Evolutionary conservation across 1,140 invertebrate species (phyloP), one percentile per base, ranked within the genome.

Genomic region (Drosophila rufa): DNA sequence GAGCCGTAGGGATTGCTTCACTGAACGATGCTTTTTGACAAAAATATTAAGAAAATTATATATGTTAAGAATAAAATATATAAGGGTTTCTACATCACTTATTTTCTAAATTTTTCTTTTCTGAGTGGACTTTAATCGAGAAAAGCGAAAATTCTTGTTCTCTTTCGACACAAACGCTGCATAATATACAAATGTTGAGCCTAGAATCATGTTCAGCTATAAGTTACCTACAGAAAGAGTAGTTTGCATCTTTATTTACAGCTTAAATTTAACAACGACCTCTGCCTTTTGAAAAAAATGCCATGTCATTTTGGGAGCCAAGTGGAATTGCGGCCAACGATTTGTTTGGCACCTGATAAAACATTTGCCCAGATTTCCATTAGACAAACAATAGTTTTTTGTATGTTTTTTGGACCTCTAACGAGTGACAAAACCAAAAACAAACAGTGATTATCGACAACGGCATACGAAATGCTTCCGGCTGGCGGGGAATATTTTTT

Each of bases 391-490:
- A 50, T 30, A 36, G 67, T 50, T 67, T 40, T 11, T 15, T 36
- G 6, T 53, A 0, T 8, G 5, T n/a, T 30, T 62, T 36, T 75
- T 25, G 50, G n/a, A 19, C 46, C 61, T 68, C 61, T 53, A 76
- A 76, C 73, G 60, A 76, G 47, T 75, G 53, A 53, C 47, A 58
- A 56, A 56, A 80, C 42, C 27, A 53, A 17, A 53, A 61, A 17
- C 22, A 30, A n/a, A 47, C 50, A 46, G 53, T 38, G 60, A 48
- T 27, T 61, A 30, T 43, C n/a, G 64, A 67, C 64, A 19, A 67
- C 45, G 38, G 70, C 56, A 71, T 17, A 59, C 14, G 42, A 59
- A 79, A 51, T 53, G 59, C 75, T 79, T 79, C 75, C 75, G 76
- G 75, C 61, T 78, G 60, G 46, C 50, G 36, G 53, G 42, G 22